phyloP scores from a whole-genome alignment of 2,797 vertebrate species.

The Pempheris klunzingeri region DNA sequence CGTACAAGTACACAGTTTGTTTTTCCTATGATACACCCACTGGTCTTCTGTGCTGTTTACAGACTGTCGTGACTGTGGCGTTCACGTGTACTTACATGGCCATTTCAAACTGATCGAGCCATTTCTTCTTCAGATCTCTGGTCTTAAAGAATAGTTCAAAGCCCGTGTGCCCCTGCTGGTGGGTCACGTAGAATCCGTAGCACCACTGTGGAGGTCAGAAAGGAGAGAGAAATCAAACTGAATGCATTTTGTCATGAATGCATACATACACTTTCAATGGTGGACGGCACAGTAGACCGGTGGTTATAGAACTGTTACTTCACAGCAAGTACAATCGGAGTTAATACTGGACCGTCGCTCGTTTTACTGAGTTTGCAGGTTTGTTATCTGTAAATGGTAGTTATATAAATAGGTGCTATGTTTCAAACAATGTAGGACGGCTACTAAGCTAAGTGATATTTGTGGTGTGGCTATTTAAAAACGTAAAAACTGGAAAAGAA shows the following conservation, averaged over 20 bases:
- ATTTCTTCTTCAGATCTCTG: conserved; percentile 97
- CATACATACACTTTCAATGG: background rate
- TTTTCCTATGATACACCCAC: conserved; percentile 20
- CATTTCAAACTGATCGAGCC: conserved; percentile 98
- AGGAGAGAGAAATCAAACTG: conserved; percentile 47
- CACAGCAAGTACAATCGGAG: background rate
- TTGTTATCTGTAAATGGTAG: too few species aligned
- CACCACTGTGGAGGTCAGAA: conserved; percentile 90
- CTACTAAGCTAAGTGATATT: background rate
- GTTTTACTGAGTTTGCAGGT: background rate
- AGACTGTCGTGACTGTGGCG: conserved; percentile 7
- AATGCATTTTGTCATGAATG: background rate
- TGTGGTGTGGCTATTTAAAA: background rate
- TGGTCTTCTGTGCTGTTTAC: background rate
- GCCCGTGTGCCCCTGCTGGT: conserved; percentile 92
- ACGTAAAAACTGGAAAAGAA: background rate
- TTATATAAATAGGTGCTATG: background rate
- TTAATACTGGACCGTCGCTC: background rate
- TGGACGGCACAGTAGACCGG: too few species aligned
- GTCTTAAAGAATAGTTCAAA: conserved; percentile 97
- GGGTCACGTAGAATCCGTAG: conserved; percentile 96
- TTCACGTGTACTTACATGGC: conserved; percentile 90
- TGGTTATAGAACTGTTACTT: background rate
- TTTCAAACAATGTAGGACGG: background rate
- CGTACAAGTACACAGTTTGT: conserved; percentile 17